A percentile compares a stretch with the other conserved stretches of the same genome.
Conservation (phyloP, 2,797 vertebrate species). For the Euphonia xanthogaster region DNA sequence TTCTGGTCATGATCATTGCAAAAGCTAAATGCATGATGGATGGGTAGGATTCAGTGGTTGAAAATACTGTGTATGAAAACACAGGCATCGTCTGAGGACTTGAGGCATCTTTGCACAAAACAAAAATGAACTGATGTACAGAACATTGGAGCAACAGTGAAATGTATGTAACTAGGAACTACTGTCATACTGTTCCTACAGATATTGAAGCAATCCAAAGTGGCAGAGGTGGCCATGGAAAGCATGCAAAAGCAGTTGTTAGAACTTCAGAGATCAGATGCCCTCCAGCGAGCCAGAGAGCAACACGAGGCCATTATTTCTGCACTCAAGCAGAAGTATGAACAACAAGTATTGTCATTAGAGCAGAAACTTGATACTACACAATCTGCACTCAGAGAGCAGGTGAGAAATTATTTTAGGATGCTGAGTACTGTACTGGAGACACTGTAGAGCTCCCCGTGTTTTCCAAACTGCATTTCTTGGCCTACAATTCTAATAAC, state of each 20-base stretch:
- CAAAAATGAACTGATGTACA: neutral
- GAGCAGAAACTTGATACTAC: conserved; percentile 84
- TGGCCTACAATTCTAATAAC: neutral
- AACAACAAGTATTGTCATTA: conserved; percentile 78
- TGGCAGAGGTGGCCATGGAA: conserved; percentile 88
- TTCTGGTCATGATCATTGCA: neutral
- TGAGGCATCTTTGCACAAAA: neutral
- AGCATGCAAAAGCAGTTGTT: conserved; percentile 91
- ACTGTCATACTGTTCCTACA: conserved; percentile 43
- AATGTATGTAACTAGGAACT: neutral
- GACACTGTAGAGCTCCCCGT: neutral
- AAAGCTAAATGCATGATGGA: neutral
- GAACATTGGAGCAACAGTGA: neutral
- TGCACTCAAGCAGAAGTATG: conserved; percentile 86
- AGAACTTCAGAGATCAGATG: conserved; percentile 89
- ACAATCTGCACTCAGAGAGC: conserved; percentile 79
- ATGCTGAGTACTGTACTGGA: neutral
- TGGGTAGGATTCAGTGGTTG: neutral
- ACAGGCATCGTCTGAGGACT: neutral
- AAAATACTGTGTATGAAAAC: neutral
- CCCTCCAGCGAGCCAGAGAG: conserved; percentile 83
- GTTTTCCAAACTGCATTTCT: neutral
- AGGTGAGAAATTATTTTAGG: conserved; percentile 76
- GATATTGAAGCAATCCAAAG: conserved; percentile 84
- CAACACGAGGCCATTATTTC: conserved; percentile 85